Percentiles rank a stretch among this genome's conserved stretches.
These are phyloP conservation scores for Parnassius orleans DNA, from an alignment of 2,888 invertebrate genomes.

Conservation along the genomic window DNA sequence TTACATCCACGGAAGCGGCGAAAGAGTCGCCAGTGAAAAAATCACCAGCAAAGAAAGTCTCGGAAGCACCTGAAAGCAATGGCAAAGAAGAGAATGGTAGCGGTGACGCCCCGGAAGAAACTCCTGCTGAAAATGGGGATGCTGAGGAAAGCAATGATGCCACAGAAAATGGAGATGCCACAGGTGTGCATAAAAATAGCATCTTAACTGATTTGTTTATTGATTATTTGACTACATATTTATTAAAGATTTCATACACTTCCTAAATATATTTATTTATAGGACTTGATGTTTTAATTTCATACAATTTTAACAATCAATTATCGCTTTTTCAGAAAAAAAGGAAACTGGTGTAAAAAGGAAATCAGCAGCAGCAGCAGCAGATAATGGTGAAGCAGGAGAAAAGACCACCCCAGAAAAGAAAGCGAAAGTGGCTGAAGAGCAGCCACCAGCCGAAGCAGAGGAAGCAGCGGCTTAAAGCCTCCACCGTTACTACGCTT, in stretches of 20 bases:
- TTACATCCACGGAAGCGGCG: constrained; percentile 66
- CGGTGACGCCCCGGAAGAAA: constrained; percentile 61
- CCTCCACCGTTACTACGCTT: constrained; percentile 44
- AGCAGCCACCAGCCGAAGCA: constrained; percentile 77
- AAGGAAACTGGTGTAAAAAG: constrained; percentile 83
- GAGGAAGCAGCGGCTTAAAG: constrained; percentile 82
- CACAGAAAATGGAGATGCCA: constrained; percentile 69
- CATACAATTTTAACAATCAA: neutral
- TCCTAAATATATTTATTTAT: no score
- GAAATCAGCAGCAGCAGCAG: constrained; percentile 83
- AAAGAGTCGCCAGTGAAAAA: constrained; percentile 78
- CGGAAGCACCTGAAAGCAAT: constrained; percentile 69
- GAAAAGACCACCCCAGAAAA: constrained; percentile 86
- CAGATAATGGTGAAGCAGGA: constrained; percentile 74
- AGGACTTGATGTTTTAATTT: neutral
- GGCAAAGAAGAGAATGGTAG: constrained; percentile 73
- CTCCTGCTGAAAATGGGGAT: constrained; percentile 50
- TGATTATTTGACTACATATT: no score
- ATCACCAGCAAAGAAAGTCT: constrained; percentile 74
- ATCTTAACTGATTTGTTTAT: no score
- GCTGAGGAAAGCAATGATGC: constrained; percentile 77
- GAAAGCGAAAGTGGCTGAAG: constrained; percentile 85
- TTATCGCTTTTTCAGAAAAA: constrained; percentile 57
- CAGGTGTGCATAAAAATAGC: constrained; percentile 46
- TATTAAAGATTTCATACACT: no score